Evolutionary conservation across 2,797 vertebrate species (phyloP), one percentile per base, ranked within the genome.

Genomic region (Pachyuromys duprasi): DNA sequence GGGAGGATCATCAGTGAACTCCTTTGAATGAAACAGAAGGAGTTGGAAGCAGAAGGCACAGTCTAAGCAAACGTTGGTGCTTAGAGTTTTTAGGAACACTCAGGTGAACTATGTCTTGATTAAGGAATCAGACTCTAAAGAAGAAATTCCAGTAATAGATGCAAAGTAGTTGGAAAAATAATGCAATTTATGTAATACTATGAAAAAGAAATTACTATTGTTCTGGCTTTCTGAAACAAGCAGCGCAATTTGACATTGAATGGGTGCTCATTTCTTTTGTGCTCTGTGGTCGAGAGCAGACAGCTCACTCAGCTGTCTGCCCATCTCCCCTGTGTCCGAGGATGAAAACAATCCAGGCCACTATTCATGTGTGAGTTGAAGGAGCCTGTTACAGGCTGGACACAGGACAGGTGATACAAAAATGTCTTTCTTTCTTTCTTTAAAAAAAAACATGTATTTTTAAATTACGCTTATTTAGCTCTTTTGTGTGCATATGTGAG

Each of bases 91-190:
- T 92, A 79, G 78, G 69, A 62, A 69, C 74, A 62, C 33, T 84
- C 6, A 57, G 39, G 11, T 91, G 26, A 81, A 95, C 89, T 79
- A 42, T 24, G 6, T 93, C 62, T 87, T 39, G 17, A 63, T 84
- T 76, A 76, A 94, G 36, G 60, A 93, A 67, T n/a, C 5, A 5
- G 28, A 88, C 70, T 93, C 63, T 95, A 24, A 83, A 84, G 63
- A 94, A 60, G 45, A 20, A 89, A 79, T 84, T 92, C 17, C 3
- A 79, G 82, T 9, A 75, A 87, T 31, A 86, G 4, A 28, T 74
- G 26, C 17, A 90, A 90, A 87, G 11, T 60, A 89, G 69, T 76
- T 36, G 39, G 33, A 88, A 72, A 57, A 86, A 26, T 12, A 75
- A 39, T 39, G 26, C 9, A 3, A 39, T 70, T 91, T 75, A 63